A percentile compares a stretch with the other conserved stretches of the same genome.
These are phyloP conservation scores for Adelphocoris suturalis DNA, from an alignment of 2,888 invertebrate species.

Conservation along the genomic window DNA sequence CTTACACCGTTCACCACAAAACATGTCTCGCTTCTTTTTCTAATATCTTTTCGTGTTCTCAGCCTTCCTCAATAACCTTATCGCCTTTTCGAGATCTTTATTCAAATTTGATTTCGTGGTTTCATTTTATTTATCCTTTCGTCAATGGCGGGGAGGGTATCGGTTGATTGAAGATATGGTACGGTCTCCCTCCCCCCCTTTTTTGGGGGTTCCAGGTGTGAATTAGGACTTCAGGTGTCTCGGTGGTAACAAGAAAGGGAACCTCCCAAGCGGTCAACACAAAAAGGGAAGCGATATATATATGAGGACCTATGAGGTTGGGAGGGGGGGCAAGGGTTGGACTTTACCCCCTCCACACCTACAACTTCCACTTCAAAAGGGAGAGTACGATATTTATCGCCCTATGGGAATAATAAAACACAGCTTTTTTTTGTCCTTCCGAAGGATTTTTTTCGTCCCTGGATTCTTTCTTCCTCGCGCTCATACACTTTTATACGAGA, in stretches of 20 bases:
- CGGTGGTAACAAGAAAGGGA: neutral
- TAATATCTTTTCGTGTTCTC: conserved; percentile 20
- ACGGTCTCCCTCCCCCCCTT: neutral
- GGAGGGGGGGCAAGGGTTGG: conserved; percentile 43
- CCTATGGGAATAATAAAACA: conserved; percentile 69
- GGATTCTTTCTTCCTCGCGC: conserved; percentile 30
- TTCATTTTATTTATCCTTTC: neutral
- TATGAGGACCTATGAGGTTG: neutral
- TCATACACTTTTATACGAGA: conserved; percentile 41
- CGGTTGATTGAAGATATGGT: conserved; percentile 26
- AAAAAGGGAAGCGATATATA: neutral
- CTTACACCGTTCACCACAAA: neutral
- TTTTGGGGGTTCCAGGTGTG: neutral
- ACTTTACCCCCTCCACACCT: conserved; percentile 57
- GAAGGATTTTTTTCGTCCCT: conserved; percentile 33
- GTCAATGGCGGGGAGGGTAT: neutral
- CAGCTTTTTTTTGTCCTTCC: conserved; percentile 49
- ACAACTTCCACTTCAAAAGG: conserved; percentile 47
- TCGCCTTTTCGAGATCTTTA: conserved; percentile 59
- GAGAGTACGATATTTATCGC: conserved; percentile 66
- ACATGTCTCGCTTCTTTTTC: conserved; percentile 11
- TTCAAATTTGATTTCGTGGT: conserved; percentile 43
- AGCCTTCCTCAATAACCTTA: conserved; percentile 50
- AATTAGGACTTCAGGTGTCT: conserved; percentile 9
- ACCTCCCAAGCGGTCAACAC: conserved; percentile 21